Evolutionary conservation across 1,140 invertebrate genomes (phyloP), one percentile per base, ranked within the genome.

Genomic region (Battus philenor): DNA sequence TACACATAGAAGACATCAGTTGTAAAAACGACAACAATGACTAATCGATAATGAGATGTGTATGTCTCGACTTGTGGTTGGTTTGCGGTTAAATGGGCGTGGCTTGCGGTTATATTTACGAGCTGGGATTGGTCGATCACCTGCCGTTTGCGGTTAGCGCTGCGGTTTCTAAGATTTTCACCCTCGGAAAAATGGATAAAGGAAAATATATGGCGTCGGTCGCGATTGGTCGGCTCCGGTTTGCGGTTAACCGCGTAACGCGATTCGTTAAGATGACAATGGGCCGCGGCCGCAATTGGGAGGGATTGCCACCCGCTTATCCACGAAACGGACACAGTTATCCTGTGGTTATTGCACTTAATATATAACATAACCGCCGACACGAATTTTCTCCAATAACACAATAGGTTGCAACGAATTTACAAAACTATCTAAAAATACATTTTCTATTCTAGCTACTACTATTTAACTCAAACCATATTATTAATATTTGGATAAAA

Each of bases 91-190:
- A 64, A 33, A 59, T 56, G 70, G 78, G 81, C 78, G 78, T 77
- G 75, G 78, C 58, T 74, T 81, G 81, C 45, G 81, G 81, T 82
- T 69, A 76, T 69, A 82, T 82, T 82, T 80, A 80, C 72, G 63
- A 68, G 43, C 62, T 62, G 34, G 64, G 38, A 85, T 85, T 85
- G 81, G 81, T 57, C 71, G 71, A 79, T 81, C 61, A 81, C 72
- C 72, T 83, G 78, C 79, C 76, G 73, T 82, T 85, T 82, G 81
- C 57, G 81, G 81, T 85, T 82, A 77, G 70, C 59, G 57, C 51
- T 85, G 80, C 50, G 81, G 81, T 82, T 84, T 81, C 78, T 81
- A 82, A 85, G 81, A 85, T 85, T 85, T 85, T 78, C 80, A 80
- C 76, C 70, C 76, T 47, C 54, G 47, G 78, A 85, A 85, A 85